Evolutionary conservation across 92 coral and sea anemone genomes (phyloP), one percentile per base, ranked within the genome.

Genomic region (Porites rus): DNA sequence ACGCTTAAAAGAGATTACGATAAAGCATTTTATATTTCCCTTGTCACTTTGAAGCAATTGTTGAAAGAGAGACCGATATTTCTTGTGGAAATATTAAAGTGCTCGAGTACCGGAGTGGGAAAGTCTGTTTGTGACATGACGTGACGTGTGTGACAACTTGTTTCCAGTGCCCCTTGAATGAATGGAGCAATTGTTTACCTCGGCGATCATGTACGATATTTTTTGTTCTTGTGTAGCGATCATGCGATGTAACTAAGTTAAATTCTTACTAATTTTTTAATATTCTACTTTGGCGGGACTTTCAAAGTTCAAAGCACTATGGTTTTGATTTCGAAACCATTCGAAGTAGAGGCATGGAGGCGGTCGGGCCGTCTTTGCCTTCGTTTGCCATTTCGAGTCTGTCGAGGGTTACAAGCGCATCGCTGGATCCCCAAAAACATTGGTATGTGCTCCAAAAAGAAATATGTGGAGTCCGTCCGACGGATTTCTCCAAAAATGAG

Each of bases 311-410:
- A 78, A 62, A 78, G 83, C 83, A 65, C 43, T 63, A 65, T 78
- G 72, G 46, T 78, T 64, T 78, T 10, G 46, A 84, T 75, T 65
- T 75, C 67, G 50, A 61, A 84, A 60, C 82, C 81, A 75, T 65
- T 84, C 80, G 68, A 65, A 51, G 82, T 53, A 82, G 52, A 60
- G 88, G 24, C 72, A 84, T 84, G 88, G 88, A 84, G 82, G 88
- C 46, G 25, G 74, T 65, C 74, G 88, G 75, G 72, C 78, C 13
- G 65, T 20, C 82, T 76, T 75, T 76, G 68, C 88, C 88, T 43
- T 84, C 81, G 80, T 77, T 64, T 63, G 46, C 65, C 78, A 77
- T 77, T 77, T 77, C 56, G 28, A 78, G 82, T 62, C 74, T 60
- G 50, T 65, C 73, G 13, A 79, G 83, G 73, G 83, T 79, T 51